These are phyloP conservation scores for Notechis scutatus DNA, from an alignment of 2,113 vertebrate species.

Conservation along the genomic window DNA sequence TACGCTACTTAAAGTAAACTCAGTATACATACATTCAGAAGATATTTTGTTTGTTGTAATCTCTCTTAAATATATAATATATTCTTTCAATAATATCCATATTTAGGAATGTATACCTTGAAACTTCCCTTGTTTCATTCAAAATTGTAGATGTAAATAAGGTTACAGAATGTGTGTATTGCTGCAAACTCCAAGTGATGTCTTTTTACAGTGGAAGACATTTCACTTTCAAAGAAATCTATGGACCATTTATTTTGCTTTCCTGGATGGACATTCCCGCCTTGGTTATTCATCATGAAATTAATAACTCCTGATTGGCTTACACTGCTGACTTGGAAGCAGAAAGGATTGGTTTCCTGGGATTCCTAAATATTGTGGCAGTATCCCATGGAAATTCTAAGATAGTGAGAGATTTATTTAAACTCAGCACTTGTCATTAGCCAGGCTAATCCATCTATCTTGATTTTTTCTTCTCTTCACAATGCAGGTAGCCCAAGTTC, in stretches of 20 bases:
- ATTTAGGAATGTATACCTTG: neutral
- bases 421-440: neutral
- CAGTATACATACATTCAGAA: neutral
- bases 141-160: neutral
- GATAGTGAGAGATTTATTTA: neutral
- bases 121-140: neutral
- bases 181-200: neutral
- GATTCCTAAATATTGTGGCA: neutral
- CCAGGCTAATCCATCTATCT: neutral
- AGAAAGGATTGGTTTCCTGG: neutral
- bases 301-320: neutral
- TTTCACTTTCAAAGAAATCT: neutral
- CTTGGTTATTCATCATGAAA: neutral
- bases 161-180: neutral
- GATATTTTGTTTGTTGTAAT: neutral
- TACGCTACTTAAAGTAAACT: neutral
- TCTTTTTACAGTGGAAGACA: neutral
- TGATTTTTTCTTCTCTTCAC: neutral
- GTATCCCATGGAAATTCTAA: neutral
- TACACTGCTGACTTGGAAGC: neutral
- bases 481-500: neutral
- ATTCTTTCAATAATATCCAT: neutral
- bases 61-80: neutral
- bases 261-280: neutral
- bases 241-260: neutral